Evolutionary conservation across 2,113 vertebrate species (phyloP).

Genomic region (Gymnocephalus cernua): DNA sequence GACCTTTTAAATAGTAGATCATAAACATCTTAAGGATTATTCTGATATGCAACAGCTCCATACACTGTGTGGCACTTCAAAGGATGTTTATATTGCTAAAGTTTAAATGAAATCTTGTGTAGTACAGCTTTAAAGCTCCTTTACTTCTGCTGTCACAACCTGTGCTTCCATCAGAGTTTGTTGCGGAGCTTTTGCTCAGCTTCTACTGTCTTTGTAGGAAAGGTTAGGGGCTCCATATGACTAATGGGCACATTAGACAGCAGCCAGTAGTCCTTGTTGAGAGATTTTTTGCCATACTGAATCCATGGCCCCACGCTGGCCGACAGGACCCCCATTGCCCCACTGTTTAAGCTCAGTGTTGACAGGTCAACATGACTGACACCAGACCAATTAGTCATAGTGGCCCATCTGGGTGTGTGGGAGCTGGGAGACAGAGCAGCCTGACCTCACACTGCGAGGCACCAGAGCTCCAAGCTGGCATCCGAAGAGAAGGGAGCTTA

Average conservation of each 20-base stretch:
- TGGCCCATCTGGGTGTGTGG: constrained; percentile 58
- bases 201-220: constrained; percentile 64
- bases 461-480: constrained; percentile 63
- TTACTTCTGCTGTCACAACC: background rate
- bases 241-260: constrained; percentile 58
- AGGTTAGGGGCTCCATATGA: constrained; percentile 47
- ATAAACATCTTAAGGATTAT: background rate
- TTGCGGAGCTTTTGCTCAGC: background rate
- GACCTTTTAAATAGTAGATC: background rate
- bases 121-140: background rate
- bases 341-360: constrained; percentile 44
- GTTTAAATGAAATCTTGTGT: background rate
- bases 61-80: background rate
- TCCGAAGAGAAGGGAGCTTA: constrained; percentile 72
- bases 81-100: background rate
- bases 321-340: constrained; percentile 24
- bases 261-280: constrained; percentile 48
- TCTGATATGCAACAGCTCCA: background rate
- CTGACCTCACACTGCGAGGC: constrained; percentile 64
- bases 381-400: constrained; percentile 59
- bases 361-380: constrained; percentile 67
- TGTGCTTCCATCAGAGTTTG: background rate
- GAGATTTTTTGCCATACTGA: constrained; percentile 59
- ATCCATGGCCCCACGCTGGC: constrained; percentile 32
- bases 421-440: constrained; percentile 35